These are phyloP conservation scores for Oedothorax gibbosus DNA, from an alignment of 1,140 invertebrate species.

Conservation along the genomic window DNA sequence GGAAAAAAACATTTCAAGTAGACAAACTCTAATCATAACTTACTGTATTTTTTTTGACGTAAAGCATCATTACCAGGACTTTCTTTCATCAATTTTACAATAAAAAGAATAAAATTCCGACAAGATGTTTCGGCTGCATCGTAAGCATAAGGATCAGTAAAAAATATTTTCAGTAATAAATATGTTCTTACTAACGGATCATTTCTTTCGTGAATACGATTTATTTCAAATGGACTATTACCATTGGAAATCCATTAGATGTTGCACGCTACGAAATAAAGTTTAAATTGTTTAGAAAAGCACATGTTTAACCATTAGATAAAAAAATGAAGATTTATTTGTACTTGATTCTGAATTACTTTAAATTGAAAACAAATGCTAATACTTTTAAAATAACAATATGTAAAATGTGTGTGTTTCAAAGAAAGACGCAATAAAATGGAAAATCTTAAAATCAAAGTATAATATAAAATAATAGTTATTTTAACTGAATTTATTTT, in stretches of 20 bases:
- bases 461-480: no score
- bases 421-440: no score
- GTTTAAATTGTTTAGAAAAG: no score
- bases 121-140: constrained; percentile 43
- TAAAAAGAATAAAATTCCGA: constrained; percentile 31
- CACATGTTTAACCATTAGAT: no score
- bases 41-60: constrained; percentile 29
- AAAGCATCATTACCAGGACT: constrained; percentile 35
- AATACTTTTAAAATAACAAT: no score
- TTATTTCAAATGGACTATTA: constrained; percentile 33
- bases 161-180: constrained; percentile 27
- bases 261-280: constrained; percentile 30
- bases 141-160: constrained; percentile 17
- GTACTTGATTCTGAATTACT: no score
- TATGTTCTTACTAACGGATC: constrained; percentile 35
- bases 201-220: constrained; percentile 44
- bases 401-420: no score
- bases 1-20: constrained; percentile 18
- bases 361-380: no score
- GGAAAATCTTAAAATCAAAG: no score
- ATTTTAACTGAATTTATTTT: no score
- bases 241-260: constrained; percentile 47
- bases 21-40: constrained; percentile 30
- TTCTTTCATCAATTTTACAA: constrained; percentile 22
- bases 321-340: no score